Base-by-base conservation (phyloP, 2,113 vertebrate genomes). In the Litocranius walleri region DNA sequence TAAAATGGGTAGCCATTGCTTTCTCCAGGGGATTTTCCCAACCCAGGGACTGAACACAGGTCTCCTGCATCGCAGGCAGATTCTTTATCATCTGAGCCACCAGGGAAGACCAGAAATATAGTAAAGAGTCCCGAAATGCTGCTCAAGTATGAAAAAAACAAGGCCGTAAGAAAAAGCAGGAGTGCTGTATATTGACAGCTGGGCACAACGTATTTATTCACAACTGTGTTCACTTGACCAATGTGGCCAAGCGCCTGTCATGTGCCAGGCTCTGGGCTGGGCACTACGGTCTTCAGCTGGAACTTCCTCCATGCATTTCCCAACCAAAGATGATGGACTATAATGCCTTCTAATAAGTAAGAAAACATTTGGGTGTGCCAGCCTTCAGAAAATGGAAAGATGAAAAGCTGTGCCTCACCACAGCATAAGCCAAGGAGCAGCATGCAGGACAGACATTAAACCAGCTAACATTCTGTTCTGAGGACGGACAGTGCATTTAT, bases 281-380 rank as follows among this genome's bases (percentile, higher is more conserved):
- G 84, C 50, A 6, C 87, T 7, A 0, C 10, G 30, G n/a, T 82
- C 81, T 91, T 62, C 25, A 40, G 71, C 54, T 48, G 67, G 48
- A 82, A 88, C 48, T 57, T 57, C 83, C n/a, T 21, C 7, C 21
- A 78, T 52, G 43, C 88, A 87, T 95, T 94, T 93, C 88, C 86
- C 94, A 57, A 84, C 71, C 64, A 57, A 94, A 94, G 88, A 95
- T 67, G 96, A 97, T 90, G 87, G 67, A 81, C 94, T 97, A 11
- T 36, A 87, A 90, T 81, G 93, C 67, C 93, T 94, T 92, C 95
- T 97, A 98, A 98, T 97, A 97, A 97, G 97, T 94, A 94, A 97
- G 94, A 90, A 96, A 97, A 91, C 45, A 74, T 87, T 48, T 56
- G 86, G 88, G 77, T 45, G 33, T 80, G 80, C 95, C 93, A 97